phyloP scores from a whole-genome alignment of 1,140 invertebrate genomes.

The Lepidostoma basale region DNA sequence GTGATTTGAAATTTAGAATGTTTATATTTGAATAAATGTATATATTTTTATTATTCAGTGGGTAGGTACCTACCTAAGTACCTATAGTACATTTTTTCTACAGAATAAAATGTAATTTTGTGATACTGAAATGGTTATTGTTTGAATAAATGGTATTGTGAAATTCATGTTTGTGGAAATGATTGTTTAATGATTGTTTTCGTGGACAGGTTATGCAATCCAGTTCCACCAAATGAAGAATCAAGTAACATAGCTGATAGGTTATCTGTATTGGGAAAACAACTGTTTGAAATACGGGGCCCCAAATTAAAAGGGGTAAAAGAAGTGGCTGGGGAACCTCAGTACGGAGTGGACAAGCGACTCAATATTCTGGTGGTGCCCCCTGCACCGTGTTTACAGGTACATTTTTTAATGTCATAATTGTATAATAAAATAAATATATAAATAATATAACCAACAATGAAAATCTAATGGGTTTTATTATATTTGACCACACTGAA shows the following conservation, averaged over 20 bases:
- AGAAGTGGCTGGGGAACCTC: slow-evolving; percentile 54
- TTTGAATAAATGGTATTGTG: too few relatives aligned
- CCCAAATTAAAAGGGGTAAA: slow-evolving; percentile 57
- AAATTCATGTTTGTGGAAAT: too few relatives aligned
- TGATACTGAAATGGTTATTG: too few relatives aligned
- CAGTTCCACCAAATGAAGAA: slow-evolving; percentile 49
- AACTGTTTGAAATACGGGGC: slow-evolving; percentile 64
- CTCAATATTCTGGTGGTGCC: slow-evolving; percentile 71
- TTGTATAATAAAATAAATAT: too few relatives aligned
- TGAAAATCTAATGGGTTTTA: too few relatives aligned
- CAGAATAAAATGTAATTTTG: background rate
- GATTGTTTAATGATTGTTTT: background rate
- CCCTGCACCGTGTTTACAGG: slow-evolving; percentile 75
- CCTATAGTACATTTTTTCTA: too few relatives aligned
- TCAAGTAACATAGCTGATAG: slow-evolving; percentile 49
- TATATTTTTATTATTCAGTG: too few relatives aligned
- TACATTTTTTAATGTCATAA: slow-evolving; percentile 49
- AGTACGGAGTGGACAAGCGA: slow-evolving; percentile 63
- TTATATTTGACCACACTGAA: too few relatives aligned
- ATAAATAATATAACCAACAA: too few relatives aligned
- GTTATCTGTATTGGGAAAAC: slow-evolving; percentile 64
- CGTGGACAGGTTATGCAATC: slow-evolving; percentile 52
- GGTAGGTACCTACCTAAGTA: too few relatives aligned
- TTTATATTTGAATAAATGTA: too few relatives aligned
- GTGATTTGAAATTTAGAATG: too few relatives aligned